Base-by-base conservation (phyloP, 2,888 invertebrate genomes). In the Dolichomitus sp. region DNA sequence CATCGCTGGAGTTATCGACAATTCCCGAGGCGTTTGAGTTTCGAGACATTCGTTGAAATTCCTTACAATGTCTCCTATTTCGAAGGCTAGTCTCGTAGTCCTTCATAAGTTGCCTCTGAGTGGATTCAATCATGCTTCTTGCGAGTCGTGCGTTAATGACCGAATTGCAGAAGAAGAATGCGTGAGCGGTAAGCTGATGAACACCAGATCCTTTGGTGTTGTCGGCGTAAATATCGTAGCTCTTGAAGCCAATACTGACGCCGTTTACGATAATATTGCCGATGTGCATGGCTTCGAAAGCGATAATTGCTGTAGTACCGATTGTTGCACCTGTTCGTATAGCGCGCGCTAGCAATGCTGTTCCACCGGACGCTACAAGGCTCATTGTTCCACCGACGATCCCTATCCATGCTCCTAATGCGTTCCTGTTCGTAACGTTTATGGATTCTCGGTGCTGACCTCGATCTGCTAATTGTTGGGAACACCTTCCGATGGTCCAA, bases 131-230 rank as follows among this genome's bases (percentile, higher is more conserved):
- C 0, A 92, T 72, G 0, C 80, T 84, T 11, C 81, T 72, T 0
- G 92, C 90, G 0, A 88, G 78, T 70, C 86, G 84, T 1, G 86
- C 7, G 9, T 89, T 90, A 0, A 91, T 14, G 7, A 90, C 86
- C 9, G 90, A 48, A 27, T 89, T 89, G 5, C 86, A 83, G 30
- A 91, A 86, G 48, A 92, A 90, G n/a, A 92, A 82, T 1, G 90
- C 4, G 59, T 91, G 90, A 7, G 86, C 63, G 0, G 69, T 40
- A 3, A 92, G 63, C 2, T 1, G 23, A 23, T 23, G 23, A 23
- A 23, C 23, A 23, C 23, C 23, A 23, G 42, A 77, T 0, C 30
- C 84, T 9, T 86, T 54, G 1, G 37, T 40, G 59, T 80, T 86
- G 17, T 76, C 87, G 4, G 82, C 52, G 57, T 85, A 87, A 4